phyloP scores from a whole-genome alignment of 2,797 vertebrate species.

The Gymnoscopelus microlampas region DNA sequence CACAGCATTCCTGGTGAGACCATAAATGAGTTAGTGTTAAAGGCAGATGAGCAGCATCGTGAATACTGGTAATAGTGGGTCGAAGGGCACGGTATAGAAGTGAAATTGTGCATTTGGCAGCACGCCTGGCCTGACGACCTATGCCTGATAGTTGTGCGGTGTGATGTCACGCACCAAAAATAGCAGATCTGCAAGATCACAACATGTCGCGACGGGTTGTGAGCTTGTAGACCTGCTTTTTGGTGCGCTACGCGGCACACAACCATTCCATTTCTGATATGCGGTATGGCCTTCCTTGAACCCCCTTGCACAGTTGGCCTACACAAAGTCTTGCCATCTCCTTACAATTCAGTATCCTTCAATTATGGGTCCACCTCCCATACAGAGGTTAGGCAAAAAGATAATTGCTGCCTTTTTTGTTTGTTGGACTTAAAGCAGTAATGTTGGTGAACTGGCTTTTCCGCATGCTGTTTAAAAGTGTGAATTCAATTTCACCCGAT shows the following conservation, averaged over 20 bases:
- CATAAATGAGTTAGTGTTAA: conserved; percentile 82
- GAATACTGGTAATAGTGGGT: conserved; percentile 67
- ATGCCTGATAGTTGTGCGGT: neutral
- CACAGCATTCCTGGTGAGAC: conserved; percentile 78
- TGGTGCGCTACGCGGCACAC: too few species aligned
- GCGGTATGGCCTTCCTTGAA: conserved; percentile 7
- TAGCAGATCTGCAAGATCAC: too few species aligned
- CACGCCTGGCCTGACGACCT: conserved; percentile 36
- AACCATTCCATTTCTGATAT: neutral
- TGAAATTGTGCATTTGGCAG: conserved; percentile 39
- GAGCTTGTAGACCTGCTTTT: too few species aligned
- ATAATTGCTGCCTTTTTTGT: neutral
- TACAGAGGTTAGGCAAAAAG: neutral
- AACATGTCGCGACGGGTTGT: too few species aligned
- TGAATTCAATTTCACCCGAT: too few species aligned
- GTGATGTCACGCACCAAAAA: too few species aligned
- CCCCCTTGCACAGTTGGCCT: neutral
- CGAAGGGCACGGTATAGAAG: conserved; percentile 61
- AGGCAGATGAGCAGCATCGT: conserved; percentile 76
- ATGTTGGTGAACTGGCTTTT: too few species aligned
- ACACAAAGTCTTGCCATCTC: conserved; percentile 13
- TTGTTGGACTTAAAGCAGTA: too few species aligned
- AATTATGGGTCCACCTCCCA: neutral
- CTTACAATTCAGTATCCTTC: neutral
- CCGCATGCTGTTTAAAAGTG: too few species aligned